Conservation (phyloP, 2,113 vertebrate species). For the Petrocephalus zakoni region DNA sequence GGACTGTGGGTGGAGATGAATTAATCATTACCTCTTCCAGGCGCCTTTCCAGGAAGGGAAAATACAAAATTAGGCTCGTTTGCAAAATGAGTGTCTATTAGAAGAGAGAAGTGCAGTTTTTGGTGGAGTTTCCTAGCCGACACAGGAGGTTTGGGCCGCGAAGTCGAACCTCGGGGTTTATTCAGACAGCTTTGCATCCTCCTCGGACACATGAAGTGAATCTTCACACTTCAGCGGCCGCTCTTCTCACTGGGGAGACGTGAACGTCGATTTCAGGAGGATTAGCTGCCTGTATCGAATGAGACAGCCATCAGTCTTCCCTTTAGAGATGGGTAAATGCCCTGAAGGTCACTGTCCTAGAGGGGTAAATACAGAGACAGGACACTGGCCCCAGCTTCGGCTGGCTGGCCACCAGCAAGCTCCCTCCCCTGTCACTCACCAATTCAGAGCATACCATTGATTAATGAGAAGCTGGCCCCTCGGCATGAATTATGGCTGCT, state of each 20-base stretch:
- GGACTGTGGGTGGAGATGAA: conserved; percentile 17
- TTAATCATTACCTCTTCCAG: conserved; percentile 19
- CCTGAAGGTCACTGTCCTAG: not conserved
- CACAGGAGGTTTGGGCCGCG: not conserved
- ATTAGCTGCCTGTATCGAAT: not conserved
- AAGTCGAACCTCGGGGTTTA: not conserved
- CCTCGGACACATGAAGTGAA: not conserved
- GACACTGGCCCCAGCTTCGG: not conserved
- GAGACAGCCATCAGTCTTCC: not conserved
- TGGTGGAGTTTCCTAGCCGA: not conserved
- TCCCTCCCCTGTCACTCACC: not conserved
- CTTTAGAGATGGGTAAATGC: not conserved
- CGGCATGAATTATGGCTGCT: not conserved
- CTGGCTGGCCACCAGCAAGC: not conserved
- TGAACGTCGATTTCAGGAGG: not conserved
- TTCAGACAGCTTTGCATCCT: not conserved
- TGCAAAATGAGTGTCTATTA: not conserved
- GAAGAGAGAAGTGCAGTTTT: not conserved
- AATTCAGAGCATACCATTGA: not conserved
- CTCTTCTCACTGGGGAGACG: not conserved
- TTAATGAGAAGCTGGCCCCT: not conserved
- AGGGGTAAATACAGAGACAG: not conserved
- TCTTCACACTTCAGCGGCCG: not conserved
- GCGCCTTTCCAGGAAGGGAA: not conserved
- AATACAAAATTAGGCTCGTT: not conserved